Base-by-base conservation (phyloP, 2,888 invertebrate genomes). In the Amphiduros pacificus region DNA sequence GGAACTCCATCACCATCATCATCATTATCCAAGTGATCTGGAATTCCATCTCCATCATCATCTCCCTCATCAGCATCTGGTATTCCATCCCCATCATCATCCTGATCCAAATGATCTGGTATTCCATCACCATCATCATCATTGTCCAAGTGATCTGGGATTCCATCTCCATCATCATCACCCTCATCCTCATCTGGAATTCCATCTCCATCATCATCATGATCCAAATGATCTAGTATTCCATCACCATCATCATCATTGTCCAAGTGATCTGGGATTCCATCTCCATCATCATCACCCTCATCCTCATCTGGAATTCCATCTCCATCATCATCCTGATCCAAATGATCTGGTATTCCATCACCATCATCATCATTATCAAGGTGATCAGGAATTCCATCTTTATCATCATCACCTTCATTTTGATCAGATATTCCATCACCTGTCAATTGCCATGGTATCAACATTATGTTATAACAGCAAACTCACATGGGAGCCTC, bases 1-100 rank as follows among this genome's bases (percentile, higher is more conserved):
- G 73, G 73, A 9, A 67, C 63, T 28, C 68, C 68, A 63, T 68
- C 76, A 53, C 58, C 64, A 66, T 75, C 75, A 59, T 65, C 67
- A 52, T 74, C 73, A 20, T 48, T 44, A 5, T 66, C 64, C 22
- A 29, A 4, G 44, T 71, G 52, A 65, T 77, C 77, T n/a, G 78
- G 77, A 48, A 79, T 76, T n/a, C 77, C 78, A 69, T 78, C 77
- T 2, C 77, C 75, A 60, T 69, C 71, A 65, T 75, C 76, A 32
- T 72, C 64, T 70, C 40, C 67, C 50, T 58, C 70, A 2, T 60
- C 28, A 36, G 60, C 49, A 51, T 66, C 66, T 26, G 67, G 67
- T 14, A 68, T 64, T 20, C 69, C 69, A 57, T 68, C 76, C 49
- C 61, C 67, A 65, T 76, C 76, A 59, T 67, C 70, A 55, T 74